A percentile compares a stretch with the other conserved stretches of the same genome.
phyloP scores from a whole-genome alignment of 2,888 invertebrate genomes.

The Erannis defoliaria region DNA sequence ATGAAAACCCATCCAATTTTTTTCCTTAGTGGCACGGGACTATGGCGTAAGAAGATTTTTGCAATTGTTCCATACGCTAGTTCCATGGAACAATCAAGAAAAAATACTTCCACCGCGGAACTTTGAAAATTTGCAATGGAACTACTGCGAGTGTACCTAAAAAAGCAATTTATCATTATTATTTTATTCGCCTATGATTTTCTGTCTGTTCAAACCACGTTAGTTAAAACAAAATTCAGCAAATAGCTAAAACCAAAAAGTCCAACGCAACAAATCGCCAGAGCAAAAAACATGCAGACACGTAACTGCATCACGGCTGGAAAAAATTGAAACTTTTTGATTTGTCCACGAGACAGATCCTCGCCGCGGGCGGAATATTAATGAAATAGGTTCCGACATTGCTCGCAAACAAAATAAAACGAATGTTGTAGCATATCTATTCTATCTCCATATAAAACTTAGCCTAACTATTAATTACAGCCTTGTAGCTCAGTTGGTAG shows the following conservation, averaged over 20 bases:
- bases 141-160: too few relatives aligned
- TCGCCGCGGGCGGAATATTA: conserved; percentile 57
- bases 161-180: too few relatives aligned
- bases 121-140: too few relatives aligned
- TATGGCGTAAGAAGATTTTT: too few relatives aligned
- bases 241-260: background rate
- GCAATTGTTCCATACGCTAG: too few relatives aligned
- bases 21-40: too few relatives aligned
- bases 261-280: background rate
- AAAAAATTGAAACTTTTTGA: conserved; percentile 54
- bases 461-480: background rate
- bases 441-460: background rate
- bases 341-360: conserved; percentile 47
- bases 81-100: too few relatives aligned
- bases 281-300: conserved; percentile 14
- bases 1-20: too few relatives aligned
- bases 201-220: too few relatives aligned
- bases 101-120: too few relatives aligned
- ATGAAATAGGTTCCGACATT: conserved; percentile 61
- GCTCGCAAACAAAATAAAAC: conserved; percentile 46
- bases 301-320: conserved; percentile 16
- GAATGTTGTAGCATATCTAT: background rate
- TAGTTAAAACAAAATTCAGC: background rate
- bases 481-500: too few relatives aligned
- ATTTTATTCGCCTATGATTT: too few relatives aligned